Evolutionary conservation across 2,888 invertebrate genomes (phyloP).

Genomic region (Eristalinus sepulchralis): DNA sequence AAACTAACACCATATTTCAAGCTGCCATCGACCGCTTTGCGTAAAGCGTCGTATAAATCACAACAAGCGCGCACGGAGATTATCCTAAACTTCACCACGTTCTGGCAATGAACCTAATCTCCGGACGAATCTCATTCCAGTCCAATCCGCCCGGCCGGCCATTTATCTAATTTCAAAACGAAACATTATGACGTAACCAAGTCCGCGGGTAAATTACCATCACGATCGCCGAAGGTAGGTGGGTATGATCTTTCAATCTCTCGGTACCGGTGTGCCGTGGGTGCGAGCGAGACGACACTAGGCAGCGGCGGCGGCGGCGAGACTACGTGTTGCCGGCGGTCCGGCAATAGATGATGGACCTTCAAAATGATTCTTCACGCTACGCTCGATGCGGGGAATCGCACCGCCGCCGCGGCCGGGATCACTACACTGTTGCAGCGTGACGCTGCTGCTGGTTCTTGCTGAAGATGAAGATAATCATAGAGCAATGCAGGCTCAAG

Average conservation of each 20-base stretch:
- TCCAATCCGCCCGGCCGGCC: constrained; percentile 53
- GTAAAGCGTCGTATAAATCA: constrained; percentile 62
- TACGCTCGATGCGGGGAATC: constrained; percentile 1
- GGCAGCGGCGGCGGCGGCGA: neutral
- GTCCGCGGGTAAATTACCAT: constrained; percentile 62
- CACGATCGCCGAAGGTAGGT: constrained; percentile 61
- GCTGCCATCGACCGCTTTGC: constrained; percentile 26
- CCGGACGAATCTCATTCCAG: constrained; percentile 52
- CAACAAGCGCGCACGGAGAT: constrained; percentile 42
- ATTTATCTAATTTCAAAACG: constrained; percentile 70
- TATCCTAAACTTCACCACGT: constrained; percentile 70
- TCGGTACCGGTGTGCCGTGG: neutral
- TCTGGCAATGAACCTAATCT: constrained; percentile 58
- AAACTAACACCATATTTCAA: neutral
- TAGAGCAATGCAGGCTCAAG: constrained; percentile 56
- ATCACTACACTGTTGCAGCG: constrained; percentile 13
- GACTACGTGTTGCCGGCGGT: constrained; percentile 22
- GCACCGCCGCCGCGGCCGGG: neutral
- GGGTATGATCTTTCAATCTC: constrained; percentile 64
- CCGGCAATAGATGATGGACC: constrained; percentile 62
- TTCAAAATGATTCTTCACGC: constrained; percentile 71
- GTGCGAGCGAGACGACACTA: neutral
- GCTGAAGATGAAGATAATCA: constrained; percentile 57
- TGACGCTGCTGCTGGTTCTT: neutral
- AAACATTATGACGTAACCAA: constrained; percentile 71